Conservation (phyloP, 2,797 vertebrate genomes). For the Diplodus sargus region DNA sequence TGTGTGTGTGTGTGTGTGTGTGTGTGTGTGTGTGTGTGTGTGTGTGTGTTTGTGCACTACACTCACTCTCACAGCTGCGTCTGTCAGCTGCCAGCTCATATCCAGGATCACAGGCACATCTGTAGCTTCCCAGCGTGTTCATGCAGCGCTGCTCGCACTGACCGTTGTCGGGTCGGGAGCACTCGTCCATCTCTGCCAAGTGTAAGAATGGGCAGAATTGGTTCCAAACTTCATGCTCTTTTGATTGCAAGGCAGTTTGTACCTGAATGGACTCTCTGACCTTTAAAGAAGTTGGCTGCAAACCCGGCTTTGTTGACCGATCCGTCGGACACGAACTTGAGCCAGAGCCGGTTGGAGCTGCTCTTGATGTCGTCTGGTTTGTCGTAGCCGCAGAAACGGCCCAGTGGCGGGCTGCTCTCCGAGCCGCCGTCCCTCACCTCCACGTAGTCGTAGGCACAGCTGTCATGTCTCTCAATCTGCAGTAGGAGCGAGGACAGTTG, state of each 20-base stretch:
- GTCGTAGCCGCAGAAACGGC: conserved; percentile 94
- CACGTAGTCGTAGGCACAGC: conserved; percentile 95
- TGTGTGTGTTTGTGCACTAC: not conserved
- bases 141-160: conserved; percentile 95
- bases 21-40: no score
- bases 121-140: conserved; percentile 97
- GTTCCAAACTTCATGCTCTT: not conserved
- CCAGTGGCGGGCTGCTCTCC: conserved; percentile 89
- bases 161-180: conserved; percentile 90
- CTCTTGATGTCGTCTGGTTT: conserved; percentile 94
- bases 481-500: not conserved
- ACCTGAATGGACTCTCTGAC: conserved; percentile 67
- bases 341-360: conserved; percentile 94
- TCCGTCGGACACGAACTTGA: conserved; percentile 95
- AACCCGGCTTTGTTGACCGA: conserved; percentile 98
- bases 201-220: not conserved
- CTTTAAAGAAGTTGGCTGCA: conserved; percentile 95
- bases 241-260: not conserved
- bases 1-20: no score
- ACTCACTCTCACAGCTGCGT: conserved; percentile 93
- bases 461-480: conserved; percentile 94
- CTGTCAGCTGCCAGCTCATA: conserved; percentile 94
- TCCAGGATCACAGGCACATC: conserved; percentile 94
- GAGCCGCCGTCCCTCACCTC: conserved; percentile 92
- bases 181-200: conserved; percentile 93